Conservation (phyloP, 2,797 vertebrate genomes). For the Lemur catta region DNA sequence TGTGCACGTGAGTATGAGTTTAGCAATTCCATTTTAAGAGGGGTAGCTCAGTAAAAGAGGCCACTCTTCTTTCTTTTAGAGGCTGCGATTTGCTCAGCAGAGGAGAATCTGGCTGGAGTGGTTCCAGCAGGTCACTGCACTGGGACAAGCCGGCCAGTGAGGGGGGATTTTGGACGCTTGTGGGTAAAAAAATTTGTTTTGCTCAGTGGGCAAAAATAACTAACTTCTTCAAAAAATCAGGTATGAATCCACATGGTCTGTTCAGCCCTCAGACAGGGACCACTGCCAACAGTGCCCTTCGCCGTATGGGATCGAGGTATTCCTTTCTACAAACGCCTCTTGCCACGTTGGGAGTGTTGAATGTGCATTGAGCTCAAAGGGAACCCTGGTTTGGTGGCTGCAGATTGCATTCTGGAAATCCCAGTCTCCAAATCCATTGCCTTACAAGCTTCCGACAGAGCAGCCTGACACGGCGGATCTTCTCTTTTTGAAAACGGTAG, state of each 20-base stretch:
- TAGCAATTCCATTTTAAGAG: neutral
- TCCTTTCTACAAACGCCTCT: neutral
- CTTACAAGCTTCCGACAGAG: neutral
- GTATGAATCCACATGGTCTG: neutral
- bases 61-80: neutral
- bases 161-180: neutral
- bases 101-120: neutral
- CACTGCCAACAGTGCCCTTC: neutral
- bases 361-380: neutral
- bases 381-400: neutral
- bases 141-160: neutral
- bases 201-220: neutral
- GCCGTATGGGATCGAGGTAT: neutral
- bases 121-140: neutral
- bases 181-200: neutral
- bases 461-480: neutral
- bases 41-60: conserved; percentile 11
- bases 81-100: neutral
- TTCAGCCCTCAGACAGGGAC: neutral
- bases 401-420: neutral
- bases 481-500: neutral
- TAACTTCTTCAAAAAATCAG: neutral
- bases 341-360: neutral
- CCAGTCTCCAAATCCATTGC: neutral
- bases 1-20: neutral